Evolutionary conservation across 2,888 invertebrate genomes (phyloP), one percentile per base, ranked within the genome.

Genomic region (Phania funesta): DNA sequence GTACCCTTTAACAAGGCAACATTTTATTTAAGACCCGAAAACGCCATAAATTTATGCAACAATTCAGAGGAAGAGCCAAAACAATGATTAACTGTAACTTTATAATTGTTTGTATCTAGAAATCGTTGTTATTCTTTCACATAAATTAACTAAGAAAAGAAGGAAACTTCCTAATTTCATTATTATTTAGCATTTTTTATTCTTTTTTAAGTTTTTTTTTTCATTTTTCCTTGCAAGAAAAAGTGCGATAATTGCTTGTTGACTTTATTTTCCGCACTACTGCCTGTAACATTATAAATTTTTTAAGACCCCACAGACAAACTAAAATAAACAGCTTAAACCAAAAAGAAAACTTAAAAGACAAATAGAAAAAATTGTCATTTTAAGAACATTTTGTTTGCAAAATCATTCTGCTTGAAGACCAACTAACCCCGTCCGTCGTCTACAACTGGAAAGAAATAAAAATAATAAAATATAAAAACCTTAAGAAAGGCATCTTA

Each of bases 161-260:
- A 11, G 32, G 4, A 1, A 38, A 38, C 35, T 20, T 41, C n/a
- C 41, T 35, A 35, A 41, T 29, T 65, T 67, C 13, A 50, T 18
- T 54, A 29, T 41, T 48, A n/a, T 20, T 46, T 29, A 50, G 3
- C 22, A 20, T 48, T 24, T 48, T 26, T 13, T 29, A 22, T 29
- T 54, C 22, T 24, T 20, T 20, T 60, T 35, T 3, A 38, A 1
- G 29, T 29, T 44, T 64, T 54, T 35, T 11, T n/a, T 54, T 5
- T 64, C n/a, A 16, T 26, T 26, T 70, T 46, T 32, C 22, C 20
- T 50, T 62, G 22, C 9, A 16, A 22, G 35, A 65, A 75, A 81
- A 80, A 82, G 85, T 85, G 85, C 82, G 84, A 84, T 85, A 85
- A 85, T 84, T 85, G 84, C 84, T 84, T 85, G 84, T 85, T 85